A percentile compares a stretch with the other conserved stretches of the same genome.
Evolutionary conservation across 2,888 invertebrate species (phyloP).

Genomic region (Ectemnius continuus): DNA sequence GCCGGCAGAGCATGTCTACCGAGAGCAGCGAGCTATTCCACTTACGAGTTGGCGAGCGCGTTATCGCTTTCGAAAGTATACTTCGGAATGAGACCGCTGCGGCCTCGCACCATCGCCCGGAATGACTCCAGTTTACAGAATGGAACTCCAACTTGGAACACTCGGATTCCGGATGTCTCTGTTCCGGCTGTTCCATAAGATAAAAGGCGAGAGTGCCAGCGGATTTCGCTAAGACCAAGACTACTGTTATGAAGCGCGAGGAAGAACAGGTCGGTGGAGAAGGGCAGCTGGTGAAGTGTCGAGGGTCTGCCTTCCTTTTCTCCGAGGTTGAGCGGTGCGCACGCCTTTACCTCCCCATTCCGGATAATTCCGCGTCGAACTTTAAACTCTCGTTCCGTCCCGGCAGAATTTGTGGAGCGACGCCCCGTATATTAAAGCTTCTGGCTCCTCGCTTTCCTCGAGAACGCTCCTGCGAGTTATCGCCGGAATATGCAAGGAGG

Average conservation of each 20-base stretch:
- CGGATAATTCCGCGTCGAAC: constrained; percentile 7
- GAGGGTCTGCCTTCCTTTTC: not conserved
- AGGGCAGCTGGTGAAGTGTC: not conserved
- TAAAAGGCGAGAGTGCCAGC: not conserved
- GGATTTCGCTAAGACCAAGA: not conserved
- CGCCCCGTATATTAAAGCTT: constrained; percentile 2
- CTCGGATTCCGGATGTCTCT: not conserved
- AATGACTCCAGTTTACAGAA: constrained; percentile 6
- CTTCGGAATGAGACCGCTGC: too few relatives aligned
- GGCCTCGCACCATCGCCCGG: not conserved
- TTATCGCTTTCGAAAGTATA: not conserved
- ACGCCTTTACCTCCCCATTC: constrained; percentile 1
- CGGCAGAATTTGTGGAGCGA: constrained; percentile 2
- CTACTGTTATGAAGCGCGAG: not conserved
- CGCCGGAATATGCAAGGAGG: constrained; percentile 7
- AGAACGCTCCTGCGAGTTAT: constrained; percentile 1
- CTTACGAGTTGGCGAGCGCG: constrained; percentile 2
- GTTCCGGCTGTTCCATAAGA: not conserved
- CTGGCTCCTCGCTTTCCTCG: not conserved
- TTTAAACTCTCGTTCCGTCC: not conserved
- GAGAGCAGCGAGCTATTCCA: not conserved
- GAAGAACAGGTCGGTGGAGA: not conserved
- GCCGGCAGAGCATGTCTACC: not conserved
- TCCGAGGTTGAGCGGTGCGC: not conserved
- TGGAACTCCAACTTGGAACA: not conserved